phyloP scores from a whole-genome alignment of 1,140 invertebrate species.

The Pristionchus pacificus region DNA sequence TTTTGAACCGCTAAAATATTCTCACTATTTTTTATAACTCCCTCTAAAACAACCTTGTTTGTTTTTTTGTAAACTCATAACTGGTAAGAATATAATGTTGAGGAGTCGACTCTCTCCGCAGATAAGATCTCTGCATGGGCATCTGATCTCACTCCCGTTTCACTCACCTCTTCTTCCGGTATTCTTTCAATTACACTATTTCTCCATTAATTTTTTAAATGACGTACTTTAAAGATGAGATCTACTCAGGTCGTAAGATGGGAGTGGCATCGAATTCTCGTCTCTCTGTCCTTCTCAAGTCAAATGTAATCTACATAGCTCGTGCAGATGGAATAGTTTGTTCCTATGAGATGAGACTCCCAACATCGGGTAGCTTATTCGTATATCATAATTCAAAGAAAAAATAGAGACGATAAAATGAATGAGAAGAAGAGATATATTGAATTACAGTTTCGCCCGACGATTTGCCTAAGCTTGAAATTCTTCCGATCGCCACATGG shows the following conservation, averaged over 20 bases:
- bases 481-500: constrained; percentile 14
- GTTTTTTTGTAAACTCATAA: no score
- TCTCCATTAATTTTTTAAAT: no score
- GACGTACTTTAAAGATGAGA: no score
- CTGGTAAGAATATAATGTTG: no score
- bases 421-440: not conserved
- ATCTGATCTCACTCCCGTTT: constrained; percentile 44
- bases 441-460: constrained; percentile 1
- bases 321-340: constrained; percentile 15
- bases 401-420: not conserved
- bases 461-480: constrained; percentile 14
- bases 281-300: constrained; percentile 6
- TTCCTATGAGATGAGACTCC: constrained; percentile 19
- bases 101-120: constrained; percentile 45
- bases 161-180: constrained; percentile 12
- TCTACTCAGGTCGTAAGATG: constrained; percentile 10
- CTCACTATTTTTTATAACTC: no score
- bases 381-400: constrained; percentile 19
- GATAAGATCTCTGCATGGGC: constrained; percentile 55
- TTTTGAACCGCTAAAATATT: not conserved
- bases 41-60: no score
- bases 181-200: no score
- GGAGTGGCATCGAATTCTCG: constrained; percentile 10
- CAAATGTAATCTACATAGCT: not conserved
- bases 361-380: constrained; percentile 29